Base-by-base conservation (phyloP, 2,797 vertebrate genomes). In the Phrynocephalus guinanensis region DNA sequence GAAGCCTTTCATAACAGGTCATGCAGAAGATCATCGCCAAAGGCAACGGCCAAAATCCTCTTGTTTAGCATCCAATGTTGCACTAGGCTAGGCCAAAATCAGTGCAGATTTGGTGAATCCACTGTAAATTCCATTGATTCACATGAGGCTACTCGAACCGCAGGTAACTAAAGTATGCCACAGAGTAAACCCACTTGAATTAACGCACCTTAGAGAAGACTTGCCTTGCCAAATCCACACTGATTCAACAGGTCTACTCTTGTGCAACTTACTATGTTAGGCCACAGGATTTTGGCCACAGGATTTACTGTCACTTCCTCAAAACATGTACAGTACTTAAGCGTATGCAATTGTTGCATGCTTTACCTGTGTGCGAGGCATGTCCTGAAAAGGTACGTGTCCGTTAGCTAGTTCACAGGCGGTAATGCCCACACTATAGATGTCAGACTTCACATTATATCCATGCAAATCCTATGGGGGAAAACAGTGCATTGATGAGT, bases 351-450 rank as follows among this genome's bases (percentile, higher is more conserved):
- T 6, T 52, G 72, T 56, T 90, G n/a, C 85, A 38, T 52, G 33
- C 5, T 66, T 91, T 97, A 99, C 99, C 98, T 99, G 98, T 91
- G 99, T 99, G 48, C 98, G 98, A 2, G 97, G 97, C 98, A 99
- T 98, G 92, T 99, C 98, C 95, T 98, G 98, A 96, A 99, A 99
- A 33, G 99, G 99, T 89, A 99, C 98, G 15, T 97, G 96, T 88
- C 98, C 98, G 44, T 98, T 99, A 94, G 98, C 98, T 94, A 99
- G 95, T 96, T 99, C 99, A 96, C 98, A 99, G 5, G 97, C 98
- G 92, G 98, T 98, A 26, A 99, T 99, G 16, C 99, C 99, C 95
- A 99, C 95, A 93, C 99, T 99, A 96, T 99, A 99, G 96, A 99
- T 99, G 90, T 99, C 99, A 0, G 99, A 99, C 95, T 99, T 99